A percentile compares a stretch with the other conserved stretches of the same genome.
Evolutionary conservation across 2,797 vertebrate species (phyloP).

Genomic region (Florisuga fusca): DNA sequence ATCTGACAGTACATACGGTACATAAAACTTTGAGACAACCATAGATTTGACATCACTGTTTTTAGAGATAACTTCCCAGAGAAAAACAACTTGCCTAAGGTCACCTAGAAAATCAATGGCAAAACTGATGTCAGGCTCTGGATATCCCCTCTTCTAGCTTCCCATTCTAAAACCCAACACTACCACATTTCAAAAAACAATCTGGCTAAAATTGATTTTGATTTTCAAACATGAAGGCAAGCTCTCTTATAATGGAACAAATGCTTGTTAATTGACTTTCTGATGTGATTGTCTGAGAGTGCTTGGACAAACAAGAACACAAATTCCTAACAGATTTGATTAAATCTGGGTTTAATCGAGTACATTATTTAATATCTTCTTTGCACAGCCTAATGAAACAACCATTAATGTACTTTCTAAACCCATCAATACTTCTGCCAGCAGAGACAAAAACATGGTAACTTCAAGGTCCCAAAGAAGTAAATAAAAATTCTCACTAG

Average conservation of each 20-base stretch:
- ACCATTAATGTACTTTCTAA: constrained; percentile 19
- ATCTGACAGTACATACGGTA: neutral
- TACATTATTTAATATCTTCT: constrained; percentile 36
- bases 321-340: constrained; percentile 18
- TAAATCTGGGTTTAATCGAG: constrained; percentile 31
- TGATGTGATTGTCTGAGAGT: neutral
- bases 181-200: neutral
- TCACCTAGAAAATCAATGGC: neutral
- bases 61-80: neutral
- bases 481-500: neutral
- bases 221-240: neutral
- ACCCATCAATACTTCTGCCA: neutral
- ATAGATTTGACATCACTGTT: neutral
- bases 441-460: neutral
- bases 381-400: constrained; percentile 36
- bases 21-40: neutral
- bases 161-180: neutral
- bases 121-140: neutral
- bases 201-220: neutral
- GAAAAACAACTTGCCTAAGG: neutral
- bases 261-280: neutral
- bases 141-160: neutral
- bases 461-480: neutral
- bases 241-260: neutral
- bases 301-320: constrained; percentile 17